These are phyloP conservation scores for Tachyglossus aculeatus DNA, from an alignment of 2,797 vertebrate genomes.

Conservation along the genomic window DNA sequence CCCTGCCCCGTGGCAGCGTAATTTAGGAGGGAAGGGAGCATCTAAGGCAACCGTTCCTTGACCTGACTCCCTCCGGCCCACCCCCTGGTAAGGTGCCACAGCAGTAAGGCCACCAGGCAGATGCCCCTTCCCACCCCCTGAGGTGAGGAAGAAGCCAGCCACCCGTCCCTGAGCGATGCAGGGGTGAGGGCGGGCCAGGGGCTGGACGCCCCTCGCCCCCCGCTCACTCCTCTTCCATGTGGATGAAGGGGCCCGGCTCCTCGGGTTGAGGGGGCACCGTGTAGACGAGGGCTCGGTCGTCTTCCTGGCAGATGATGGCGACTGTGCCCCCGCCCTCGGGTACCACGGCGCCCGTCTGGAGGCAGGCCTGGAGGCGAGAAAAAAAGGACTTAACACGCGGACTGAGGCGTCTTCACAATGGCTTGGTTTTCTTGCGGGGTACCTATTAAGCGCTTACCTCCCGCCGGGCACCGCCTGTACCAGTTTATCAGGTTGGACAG, in stretches of 20 bases:
- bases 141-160: no score
- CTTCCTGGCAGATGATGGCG: constrained; percentile 77
- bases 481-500: no score
- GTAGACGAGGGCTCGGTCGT: constrained; percentile 67
- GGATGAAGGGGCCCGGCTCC: constrained; percentile 12
- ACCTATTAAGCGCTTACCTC: no score
- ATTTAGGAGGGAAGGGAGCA: no score
- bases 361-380: constrained; percentile 60
- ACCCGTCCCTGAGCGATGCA: background rate
- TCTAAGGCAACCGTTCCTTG: background rate
- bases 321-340: constrained; percentile 69
- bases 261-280: constrained; percentile 47
- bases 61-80: background rate
- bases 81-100: background rate
- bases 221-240: background rate
- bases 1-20: no score
- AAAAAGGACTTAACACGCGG: no score
- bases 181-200: background rate
- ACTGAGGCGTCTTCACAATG: no score
- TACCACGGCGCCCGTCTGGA: constrained; percentile 57
- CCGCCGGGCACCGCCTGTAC: no score
- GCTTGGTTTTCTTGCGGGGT: no score
- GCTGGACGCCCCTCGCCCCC: background rate
- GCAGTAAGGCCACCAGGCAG: background rate
- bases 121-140: no score